phyloP scores from a whole-genome alignment of 2,888 invertebrate genomes.

The Anoncus sp. region DNA sequence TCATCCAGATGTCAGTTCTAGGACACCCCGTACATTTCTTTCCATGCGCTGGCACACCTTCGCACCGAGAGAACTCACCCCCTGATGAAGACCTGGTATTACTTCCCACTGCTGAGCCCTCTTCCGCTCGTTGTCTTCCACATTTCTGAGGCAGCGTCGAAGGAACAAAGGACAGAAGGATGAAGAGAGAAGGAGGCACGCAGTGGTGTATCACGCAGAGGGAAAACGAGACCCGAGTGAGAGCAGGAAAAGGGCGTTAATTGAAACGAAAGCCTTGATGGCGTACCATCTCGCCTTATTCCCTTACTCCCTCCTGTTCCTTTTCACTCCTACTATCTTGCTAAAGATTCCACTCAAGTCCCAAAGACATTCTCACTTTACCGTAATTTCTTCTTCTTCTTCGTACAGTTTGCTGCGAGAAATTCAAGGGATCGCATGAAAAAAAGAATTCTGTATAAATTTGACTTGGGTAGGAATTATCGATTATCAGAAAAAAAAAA shows the following conservation, averaged over 20 bases:
- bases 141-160: slow-evolving; percentile 20
- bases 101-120: slow-evolving; percentile 26
- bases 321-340: slow-evolving; percentile 38
- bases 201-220: slow-evolving; percentile 42
- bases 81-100: slow-evolving; percentile 74
- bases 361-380: slow-evolving; percentile 33
- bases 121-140: slow-evolving; percentile 44
- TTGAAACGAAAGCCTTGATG: slow-evolving; percentile 74
- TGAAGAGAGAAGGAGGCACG: slow-evolving; percentile 11
- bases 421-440: neutral
- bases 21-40: slow-evolving; percentile 31
- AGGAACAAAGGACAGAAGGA: slow-evolving; percentile 52
- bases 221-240: slow-evolving; percentile 41
- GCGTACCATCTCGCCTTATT: slow-evolving; percentile 66
- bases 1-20: neutral
- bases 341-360: slow-evolving; percentile 50
- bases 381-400: slow-evolving; percentile 34
- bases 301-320: slow-evolving; percentile 35
- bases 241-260: slow-evolving; percentile 75
- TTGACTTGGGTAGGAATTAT: slow-evolving; percentile 36
- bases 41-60: slow-evolving; percentile 45
- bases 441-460: slow-evolving; percentile 20
- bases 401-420: slow-evolving; percentile 3
- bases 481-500: no score
- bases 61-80: slow-evolving; percentile 46